Base-by-base conservation (phyloP, 2,113 vertebrate species). In the Raja brachyura region DNA sequence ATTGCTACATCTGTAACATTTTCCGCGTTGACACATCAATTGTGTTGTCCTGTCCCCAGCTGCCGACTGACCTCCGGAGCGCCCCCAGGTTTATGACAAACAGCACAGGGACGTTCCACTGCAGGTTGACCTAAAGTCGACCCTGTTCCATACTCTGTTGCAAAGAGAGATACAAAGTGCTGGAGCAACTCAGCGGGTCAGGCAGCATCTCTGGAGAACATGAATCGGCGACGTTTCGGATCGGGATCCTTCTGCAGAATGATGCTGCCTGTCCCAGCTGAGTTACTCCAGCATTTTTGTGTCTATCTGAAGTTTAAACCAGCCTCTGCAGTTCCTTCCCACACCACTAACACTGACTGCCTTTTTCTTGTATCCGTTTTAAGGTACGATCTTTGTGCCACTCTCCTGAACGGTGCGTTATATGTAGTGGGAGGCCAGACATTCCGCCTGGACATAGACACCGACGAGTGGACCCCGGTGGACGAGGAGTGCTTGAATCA, bases 361-460 rank as follows among this genome's bases (percentile, higher is more conserved):
- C 0, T 22, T 79, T 39, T 48, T 48, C 22, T 77, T 78, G 93
- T 61, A 63, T 93, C 93, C 20, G 33, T 93, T 48, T 63, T 63
- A 88, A 98, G 98, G 93, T 98, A 98, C 39, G 98, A 98, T 93
- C 95, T 98, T 93, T 96, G 98, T 28, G 96, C 97, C 90, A 96
- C 97, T 0, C 95, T 96, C 0, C 96, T 98, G 93, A 97, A 98
- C 0, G 95, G 97, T 2, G 97, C 97, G 93, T 94, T 98, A 94
- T 98, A 98, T 93, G 96, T 98, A n/a, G 94, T 98, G 20, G 98
- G 98, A 95, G 98, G 97, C 2, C 96, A 96, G 93, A 94, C 96
- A 0, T 94, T 98, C 88, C 96, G 97, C 0, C 96, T 98, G 3
- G 97, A 98, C 13, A 70, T 97, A 85, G 96, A 97, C 79, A 98